Base-by-base conservation (phyloP, 2,113 vertebrate species). In the Bubo bubo region DNA sequence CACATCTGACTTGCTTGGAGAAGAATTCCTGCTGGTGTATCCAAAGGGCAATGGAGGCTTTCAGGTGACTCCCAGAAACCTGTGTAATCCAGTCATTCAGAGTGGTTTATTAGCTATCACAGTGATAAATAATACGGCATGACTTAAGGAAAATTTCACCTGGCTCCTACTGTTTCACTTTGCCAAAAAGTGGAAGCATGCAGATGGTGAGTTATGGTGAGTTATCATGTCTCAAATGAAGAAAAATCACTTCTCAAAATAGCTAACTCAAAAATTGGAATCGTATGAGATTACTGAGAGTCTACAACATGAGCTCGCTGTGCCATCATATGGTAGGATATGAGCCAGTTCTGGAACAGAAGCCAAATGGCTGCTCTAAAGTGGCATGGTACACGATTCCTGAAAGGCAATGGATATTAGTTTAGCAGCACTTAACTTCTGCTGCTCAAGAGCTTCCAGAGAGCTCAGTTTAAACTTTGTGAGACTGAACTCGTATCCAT, bases 301-400 rank as follows among this genome's bases (percentile, higher is more conserved):
- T 32, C n/a, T 75, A 10, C 1, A 0, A 47, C 0, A 0, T 32
- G 41, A 93, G 37, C 6, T 79, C 2, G 0, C 13, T 76, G 49
- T 88, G 49, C 39, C 62, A 41, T 90, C 81, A 26, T 45, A 74
- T 67, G 37, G 41, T 27, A 73, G 32, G 43, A 62, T 52, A 63
- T 16, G 9, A 88, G 22, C 47, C 50, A 71, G 15, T 71, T 91
- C 76, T 86, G 45, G 13, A 96, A 71, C 13, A 86, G 75, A 76
- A 84, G 63, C 50, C 55, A 93, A 74, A 84, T 17, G 10, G 9
- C 24, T 86, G 11, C 47, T 64, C 10, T 83, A 80, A 77, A 10
- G 27, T 58, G 27, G 24, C 35, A 45, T 24, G n/a, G 50, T 55
- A 39, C 18, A 55, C 0, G 5, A 26, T 58, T 86, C 63, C 37